Base-by-base conservation (phyloP, 2,113 vertebrate genomes). In the Lophochroa leadbeateri region DNA sequence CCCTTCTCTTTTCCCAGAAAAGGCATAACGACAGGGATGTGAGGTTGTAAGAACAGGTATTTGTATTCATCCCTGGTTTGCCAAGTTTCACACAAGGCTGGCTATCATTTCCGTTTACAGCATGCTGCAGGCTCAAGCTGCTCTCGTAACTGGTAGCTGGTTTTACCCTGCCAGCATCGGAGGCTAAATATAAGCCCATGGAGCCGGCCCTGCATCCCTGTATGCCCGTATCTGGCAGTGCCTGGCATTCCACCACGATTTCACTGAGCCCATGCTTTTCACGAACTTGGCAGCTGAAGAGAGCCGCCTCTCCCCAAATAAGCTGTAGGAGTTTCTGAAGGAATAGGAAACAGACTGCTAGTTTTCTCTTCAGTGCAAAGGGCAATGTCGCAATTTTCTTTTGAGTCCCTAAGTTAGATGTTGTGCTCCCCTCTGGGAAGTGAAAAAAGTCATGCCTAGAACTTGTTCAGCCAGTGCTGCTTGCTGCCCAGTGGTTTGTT, bases 131-230 rank as follows among this genome's bases (percentile, higher is more conserved):
- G 86, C 78, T 77, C 53, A 63, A 69, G 58, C 44, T 41, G 10
- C 75, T 89, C 90, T 85, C 31, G 4, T 92, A 79, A 85, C 83
- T 80, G 77, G 88, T 78, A 89, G 82, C 90, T 67, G 86, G 6
- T 55, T 87, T 85, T 91, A 49, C 90, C 74, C 69, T 94, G 96
- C 83, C 93, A 96, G 92, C 72, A 60, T 1, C 7, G 4, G 33
- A 47, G 52, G 95, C 96, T 96, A 96, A 97, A 96, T 96, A 97
- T 94, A 97, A 97, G 90, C 82, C 75, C 6, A 1, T 0, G 9
- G 91, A 95, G 90, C 82, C 44, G 9, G 78, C 82, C 88, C 91
- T 3, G 50, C 2, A 20, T 95, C 92, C 79, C 61, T 95, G 57
- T 35, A 58, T 58, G 87, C 91, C 87, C 60, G 60, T 95, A 94